These are phyloP conservation scores for Lamprologus lemairii DNA, from an alignment of 2,113 vertebrate genomes.

Conservation along the genomic window DNA sequence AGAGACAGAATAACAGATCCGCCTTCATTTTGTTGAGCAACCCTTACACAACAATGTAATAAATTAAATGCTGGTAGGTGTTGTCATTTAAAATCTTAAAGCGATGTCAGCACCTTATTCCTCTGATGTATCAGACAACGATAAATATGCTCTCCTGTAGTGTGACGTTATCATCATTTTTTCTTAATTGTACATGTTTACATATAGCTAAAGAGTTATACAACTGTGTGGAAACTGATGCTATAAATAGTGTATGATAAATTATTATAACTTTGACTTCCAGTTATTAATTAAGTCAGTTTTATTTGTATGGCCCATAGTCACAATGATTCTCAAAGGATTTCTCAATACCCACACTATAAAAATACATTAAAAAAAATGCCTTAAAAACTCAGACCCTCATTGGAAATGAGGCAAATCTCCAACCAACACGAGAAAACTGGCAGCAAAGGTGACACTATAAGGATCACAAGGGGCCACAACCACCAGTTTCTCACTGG, in stretches of 20 bases:
- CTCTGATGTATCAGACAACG: neutral
- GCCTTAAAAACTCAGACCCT: neutral
- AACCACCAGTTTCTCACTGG: neutral
- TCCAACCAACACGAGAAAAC: neutral
- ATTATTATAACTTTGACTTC: neutral
- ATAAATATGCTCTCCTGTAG: neutral
- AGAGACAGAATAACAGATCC: neutral
- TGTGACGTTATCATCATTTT: neutral
- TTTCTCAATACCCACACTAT: neutral
- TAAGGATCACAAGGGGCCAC: neutral
- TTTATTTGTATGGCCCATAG: conserved; percentile 2
- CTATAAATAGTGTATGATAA: neutral
- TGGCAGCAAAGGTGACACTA: neutral
- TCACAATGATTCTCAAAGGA: neutral
- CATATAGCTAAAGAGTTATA: neutral
- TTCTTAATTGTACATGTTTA: neutral
- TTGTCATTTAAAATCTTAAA: neutral
- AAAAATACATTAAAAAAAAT: neutral
- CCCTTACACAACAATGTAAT: neutral
- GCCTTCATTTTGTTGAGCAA: neutral
- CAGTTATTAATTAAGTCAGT: conserved; percentile 9
- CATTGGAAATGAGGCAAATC: neutral
- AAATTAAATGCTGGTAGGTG: neutral
- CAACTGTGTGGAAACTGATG: neutral
- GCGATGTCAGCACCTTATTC: neutral